Conservation (phyloP, 2,113 vertebrate genomes). For the Forbesichthys agassizii region DNA sequence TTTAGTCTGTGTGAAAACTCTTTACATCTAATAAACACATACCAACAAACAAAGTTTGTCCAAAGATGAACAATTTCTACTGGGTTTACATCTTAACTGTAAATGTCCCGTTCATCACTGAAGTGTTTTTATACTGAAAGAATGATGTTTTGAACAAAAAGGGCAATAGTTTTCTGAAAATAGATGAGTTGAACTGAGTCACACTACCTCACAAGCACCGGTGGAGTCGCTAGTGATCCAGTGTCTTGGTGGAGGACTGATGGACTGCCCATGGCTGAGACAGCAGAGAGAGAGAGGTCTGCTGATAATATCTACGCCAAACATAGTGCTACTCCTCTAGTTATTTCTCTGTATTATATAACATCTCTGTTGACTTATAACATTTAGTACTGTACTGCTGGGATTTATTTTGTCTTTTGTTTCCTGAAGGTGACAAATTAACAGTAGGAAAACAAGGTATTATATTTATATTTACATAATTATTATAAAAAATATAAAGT, state of each 20-base stretch:
- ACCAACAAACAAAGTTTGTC: too few relatives aligned
- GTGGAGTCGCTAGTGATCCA: constrained; percentile 37
- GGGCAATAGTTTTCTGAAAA: not conserved
- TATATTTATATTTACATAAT: too few relatives aligned
- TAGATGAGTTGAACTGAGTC: constrained; percentile 2
- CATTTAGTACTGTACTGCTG: too few relatives aligned
- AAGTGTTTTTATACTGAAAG: too few relatives aligned
- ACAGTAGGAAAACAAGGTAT: too few relatives aligned
- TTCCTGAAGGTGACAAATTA: not conserved
- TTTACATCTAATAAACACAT: too few relatives aligned
- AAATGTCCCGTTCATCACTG: not conserved
- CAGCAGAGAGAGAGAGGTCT: not conserved
- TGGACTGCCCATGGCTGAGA: constrained; percentile 19
- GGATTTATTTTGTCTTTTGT: too few relatives aligned
- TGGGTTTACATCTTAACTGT: not conserved
- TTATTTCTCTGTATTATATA: not conserved
- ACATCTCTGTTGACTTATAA: not conserved
- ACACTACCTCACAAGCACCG: not conserved
- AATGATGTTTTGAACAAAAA: not conserved
- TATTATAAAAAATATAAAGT: too few relatives aligned
- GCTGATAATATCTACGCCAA: constrained; percentile 17
- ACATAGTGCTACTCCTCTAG: not conserved
- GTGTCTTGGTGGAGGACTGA: constrained; percentile 32
- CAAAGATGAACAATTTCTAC: not conserved
- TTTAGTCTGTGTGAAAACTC: too few relatives aligned